Conservation (phyloP, 2,888 invertebrate species). For the Itoplectis maculator region DNA sequence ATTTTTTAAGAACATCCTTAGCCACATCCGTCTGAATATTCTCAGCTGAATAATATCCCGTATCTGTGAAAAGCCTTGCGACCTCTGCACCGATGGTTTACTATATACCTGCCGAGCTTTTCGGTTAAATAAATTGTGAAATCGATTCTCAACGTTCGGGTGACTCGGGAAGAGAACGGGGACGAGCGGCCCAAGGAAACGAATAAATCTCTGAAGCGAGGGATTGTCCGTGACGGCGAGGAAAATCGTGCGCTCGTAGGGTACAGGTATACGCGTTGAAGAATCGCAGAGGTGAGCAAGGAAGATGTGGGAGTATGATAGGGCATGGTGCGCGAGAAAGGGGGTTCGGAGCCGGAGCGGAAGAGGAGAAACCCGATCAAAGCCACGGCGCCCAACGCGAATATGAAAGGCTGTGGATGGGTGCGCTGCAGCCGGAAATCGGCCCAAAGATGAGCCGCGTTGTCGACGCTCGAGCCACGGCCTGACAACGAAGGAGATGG, state of each 20-base stretch:
- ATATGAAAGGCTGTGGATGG: conserved; percentile 54
- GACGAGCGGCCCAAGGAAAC: conserved; percentile 44
- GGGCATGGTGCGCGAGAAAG: too few relatives aligned
- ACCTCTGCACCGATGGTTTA: conserved; percentile 60
- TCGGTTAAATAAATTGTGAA: conserved; percentile 66
- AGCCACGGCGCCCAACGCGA: conserved; percentile 38
- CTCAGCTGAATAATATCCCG: conserved; percentile 55
- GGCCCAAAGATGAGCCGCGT: conserved; percentile 42
- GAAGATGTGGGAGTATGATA: conserved; percentile 27
- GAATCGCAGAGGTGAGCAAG: conserved; percentile 52
- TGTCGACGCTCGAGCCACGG: conserved; percentile 38
- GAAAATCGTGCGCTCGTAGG: conserved; percentile 56
- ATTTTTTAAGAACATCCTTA: conserved; percentile 24
- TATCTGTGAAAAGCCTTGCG: conserved; percentile 55
- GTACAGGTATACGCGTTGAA: conserved; percentile 43
- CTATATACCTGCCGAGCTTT: conserved; percentile 58
- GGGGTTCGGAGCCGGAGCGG: conserved; percentile 6
- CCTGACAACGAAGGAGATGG: conserved; percentile 44
- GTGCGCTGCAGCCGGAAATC: conserved; percentile 32
- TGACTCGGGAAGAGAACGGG: conserved; percentile 22
- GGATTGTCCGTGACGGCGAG: conserved; percentile 67
- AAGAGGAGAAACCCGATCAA: conserved; percentile 39
- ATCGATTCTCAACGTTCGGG: conserved; percentile 64
- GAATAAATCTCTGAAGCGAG: conserved; percentile 65
- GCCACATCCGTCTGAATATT: conserved; percentile 45